Evolutionary conservation across 2,113 vertebrate genomes (phyloP).

Genomic region (Macrotus californicus): DNA sequence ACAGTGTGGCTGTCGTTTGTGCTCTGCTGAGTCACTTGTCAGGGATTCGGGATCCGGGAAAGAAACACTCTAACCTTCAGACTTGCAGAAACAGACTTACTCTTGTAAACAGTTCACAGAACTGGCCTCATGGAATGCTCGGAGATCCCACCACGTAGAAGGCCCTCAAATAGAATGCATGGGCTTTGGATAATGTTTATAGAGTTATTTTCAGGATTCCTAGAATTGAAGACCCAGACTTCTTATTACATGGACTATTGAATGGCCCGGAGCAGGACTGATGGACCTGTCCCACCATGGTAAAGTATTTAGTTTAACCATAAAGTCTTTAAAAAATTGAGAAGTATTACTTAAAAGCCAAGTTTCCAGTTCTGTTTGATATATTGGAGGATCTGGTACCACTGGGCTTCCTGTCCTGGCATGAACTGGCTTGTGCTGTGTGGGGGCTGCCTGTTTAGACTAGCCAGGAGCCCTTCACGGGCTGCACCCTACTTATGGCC

Average conservation of each 20-base stretch:
- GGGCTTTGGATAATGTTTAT: not conserved
- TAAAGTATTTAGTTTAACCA: not conserved
- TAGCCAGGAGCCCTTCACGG: not conserved
- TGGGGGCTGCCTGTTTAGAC: not conserved
- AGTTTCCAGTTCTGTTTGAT: not conserved
- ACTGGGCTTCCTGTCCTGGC: not conserved
- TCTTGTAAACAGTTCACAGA: not conserved
- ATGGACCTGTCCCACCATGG: not conserved
- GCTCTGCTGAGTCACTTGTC: slow-evolving; percentile 61
- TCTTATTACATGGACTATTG: not conserved
- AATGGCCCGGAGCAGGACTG: not conserved
- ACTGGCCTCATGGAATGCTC: not conserved
- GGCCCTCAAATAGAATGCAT: not conserved
- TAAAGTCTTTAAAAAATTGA: not conserved
- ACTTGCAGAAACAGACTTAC: not conserved
- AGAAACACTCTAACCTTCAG: not conserved
- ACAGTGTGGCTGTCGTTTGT: slow-evolving; percentile 65
- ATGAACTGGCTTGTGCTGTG: not conserved
- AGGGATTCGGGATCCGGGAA: slow-evolving; percentile 65
- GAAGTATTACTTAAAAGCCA: not conserved
- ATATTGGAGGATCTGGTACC: not conserved
- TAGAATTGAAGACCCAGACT: not conserved
- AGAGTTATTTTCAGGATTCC: not conserved
- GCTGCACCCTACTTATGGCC: not conserved
- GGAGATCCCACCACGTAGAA: not conserved